Base-by-base conservation (phyloP, 2,113 vertebrate genomes). In the Megaceryle torquata region DNA sequence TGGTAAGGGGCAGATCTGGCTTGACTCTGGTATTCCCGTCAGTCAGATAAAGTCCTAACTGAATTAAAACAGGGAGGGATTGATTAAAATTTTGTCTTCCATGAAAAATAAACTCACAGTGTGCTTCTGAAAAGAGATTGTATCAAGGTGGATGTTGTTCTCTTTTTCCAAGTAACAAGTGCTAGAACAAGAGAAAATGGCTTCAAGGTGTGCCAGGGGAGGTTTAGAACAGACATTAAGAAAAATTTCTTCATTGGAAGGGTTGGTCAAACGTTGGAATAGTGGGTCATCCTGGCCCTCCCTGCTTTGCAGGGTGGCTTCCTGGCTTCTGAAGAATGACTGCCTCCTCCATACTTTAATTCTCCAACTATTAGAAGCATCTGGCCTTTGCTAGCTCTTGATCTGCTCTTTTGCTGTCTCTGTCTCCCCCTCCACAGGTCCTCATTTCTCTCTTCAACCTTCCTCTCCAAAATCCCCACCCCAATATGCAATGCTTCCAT, bases 291-390 rank as follows among this genome's bases (percentile, higher is more conserved):
- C 20, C 68, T 3, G 2, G 60, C 44, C 65, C 41, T 78, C 75
- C 29, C 64, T 72, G 43, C 68, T 88, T 67, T 60, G 48, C 15
- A 0, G 74, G 51, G 41, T 60, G 46, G 53, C 44, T 94, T 51
- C 76, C 78, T 6, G 1, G 78, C 86, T 96, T 41, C 77, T 88
- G 61, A 37, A 88, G 82, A 82, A 54, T 8, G 75, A 15, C 24
- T 87, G 41, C 67, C 86, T 93, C 75, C 85, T 95, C 91, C 7
- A 5, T 68, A 51, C 72, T 61, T 57, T 21, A 15, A 5, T 3
- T 69, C 75, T 86, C 79, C 90, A 86, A 75, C 77, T 91, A 69
- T 33, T 39, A 33, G 57, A 41, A 88, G 82, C 82, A 88, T 86
- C 91, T 95, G 81, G 57, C 79, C 88, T 96, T 84, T 53, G 61